Evolutionary conservation across 2,888 invertebrate species (phyloP).

Genomic region (Clitarchus hookeri): DNA sequence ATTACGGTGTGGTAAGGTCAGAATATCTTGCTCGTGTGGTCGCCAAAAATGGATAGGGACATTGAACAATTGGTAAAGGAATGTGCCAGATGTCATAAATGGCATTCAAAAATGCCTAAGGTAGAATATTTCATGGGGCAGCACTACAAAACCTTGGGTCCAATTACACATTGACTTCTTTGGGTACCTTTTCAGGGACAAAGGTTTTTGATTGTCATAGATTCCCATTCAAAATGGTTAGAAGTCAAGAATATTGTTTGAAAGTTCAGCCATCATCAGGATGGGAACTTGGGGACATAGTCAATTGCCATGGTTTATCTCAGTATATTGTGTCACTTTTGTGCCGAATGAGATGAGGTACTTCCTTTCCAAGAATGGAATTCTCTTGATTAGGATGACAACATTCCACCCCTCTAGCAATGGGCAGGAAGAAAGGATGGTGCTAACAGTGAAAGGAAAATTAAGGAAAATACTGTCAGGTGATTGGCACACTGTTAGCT

Average conservation of each 20-base stretch:
- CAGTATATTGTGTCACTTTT: slow-evolving; percentile 34
- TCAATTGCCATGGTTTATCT: slow-evolving; percentile 36
- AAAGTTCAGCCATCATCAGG: slow-evolving; percentile 27
- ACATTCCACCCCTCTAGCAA: slow-evolving; percentile 42
- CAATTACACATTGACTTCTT: slow-evolving; percentile 46
- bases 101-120: slow-evolving; percentile 31
- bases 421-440: slow-evolving; percentile 43
- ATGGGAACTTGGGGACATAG: slow-evolving; percentile 26
- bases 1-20: slow-evolving; percentile 33
- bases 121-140: slow-evolving; percentile 21
- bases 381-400: slow-evolving; percentile 39
- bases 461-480: slow-evolving; percentile 28
- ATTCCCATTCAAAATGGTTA: slow-evolving; percentile 43
- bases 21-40: slow-evolving; percentile 39
- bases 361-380: slow-evolving; percentile 38
- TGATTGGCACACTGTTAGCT: background rate
- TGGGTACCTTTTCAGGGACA: slow-evolving; percentile 41
- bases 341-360: slow-evolving; percentile 31
- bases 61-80: slow-evolving; percentile 35
- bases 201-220: slow-evolving; percentile 44
- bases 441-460: slow-evolving; percentile 41
- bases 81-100: slow-evolving; percentile 37
- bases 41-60: slow-evolving; percentile 41
- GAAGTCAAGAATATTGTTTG: slow-evolving; percentile 32
- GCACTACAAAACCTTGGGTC: slow-evolving; percentile 42